Evolutionary conservation across 1,140 invertebrate genomes (phyloP).

Genomic region (Himalopsyche phryganea): DNA sequence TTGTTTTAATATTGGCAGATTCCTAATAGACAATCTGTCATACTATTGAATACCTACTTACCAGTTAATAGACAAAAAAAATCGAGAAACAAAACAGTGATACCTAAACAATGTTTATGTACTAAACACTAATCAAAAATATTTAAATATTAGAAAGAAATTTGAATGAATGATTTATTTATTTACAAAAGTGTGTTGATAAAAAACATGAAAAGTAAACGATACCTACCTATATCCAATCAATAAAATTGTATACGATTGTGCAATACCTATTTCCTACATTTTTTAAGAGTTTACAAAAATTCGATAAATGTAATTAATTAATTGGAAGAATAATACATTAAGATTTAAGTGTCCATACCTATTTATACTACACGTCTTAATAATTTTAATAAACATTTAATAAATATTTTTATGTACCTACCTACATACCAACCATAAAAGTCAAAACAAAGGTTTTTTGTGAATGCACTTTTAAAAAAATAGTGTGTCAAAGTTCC

Average conservation of each 20-base stretch:
- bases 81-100: no score
- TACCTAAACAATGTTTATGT: no score
- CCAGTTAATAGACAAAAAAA: no score
- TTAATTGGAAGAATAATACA: no score
- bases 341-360: not conserved
- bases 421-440: not conserved
- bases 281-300: not conserved
- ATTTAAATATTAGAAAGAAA: not conserved
- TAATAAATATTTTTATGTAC: no score
- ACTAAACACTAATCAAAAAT: no score
- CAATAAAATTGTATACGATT: constrained; percentile 28
- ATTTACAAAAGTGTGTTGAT: not conserved
- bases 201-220: not conserved
- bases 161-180: not conserved
- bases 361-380: not conserved
- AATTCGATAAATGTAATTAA: not conserved
- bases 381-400: constrained; percentile 6
- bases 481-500: no score
- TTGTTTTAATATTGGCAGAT: no score
- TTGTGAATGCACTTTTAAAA: no score
- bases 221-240: not conserved
- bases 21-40: no score
- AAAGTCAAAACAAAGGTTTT: no score
- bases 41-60: no score
- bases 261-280: constrained; percentile 23